Evolutionary conservation across 92 coral and sea anemone genomes (phyloP), one percentile per base, ranked within the genome.

Genomic region (Meandrina meandrites): DNA sequence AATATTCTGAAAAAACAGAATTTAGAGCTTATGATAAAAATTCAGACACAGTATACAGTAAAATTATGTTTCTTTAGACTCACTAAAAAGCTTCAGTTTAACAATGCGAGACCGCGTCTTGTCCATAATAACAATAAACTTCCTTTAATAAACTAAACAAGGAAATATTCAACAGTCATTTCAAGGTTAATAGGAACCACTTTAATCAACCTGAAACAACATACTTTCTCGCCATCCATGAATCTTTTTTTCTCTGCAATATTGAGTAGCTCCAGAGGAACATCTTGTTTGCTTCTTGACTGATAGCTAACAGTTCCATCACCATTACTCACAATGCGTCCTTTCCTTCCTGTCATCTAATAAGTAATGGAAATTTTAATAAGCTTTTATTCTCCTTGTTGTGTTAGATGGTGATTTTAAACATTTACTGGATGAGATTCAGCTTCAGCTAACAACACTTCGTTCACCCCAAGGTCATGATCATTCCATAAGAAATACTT

Each of bases 341-440:
- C 98, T 84, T 97, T 97, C 14, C 99, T 98, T 66, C 99, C 99
- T 2, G 99, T 97, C 99, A 97, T 97, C 99, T 96, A 74, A 50
- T 47, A 28, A 76, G 51, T 34, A 21, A 16, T n/a, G 32, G 54
- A 54, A 21, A 70, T 22, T 28, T 1, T 24, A 17, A 67, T 79
- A 8, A 58, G 60, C 53, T 48, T 48, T 58, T 30, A 73, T 37
- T 67, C 51, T 11, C n/a, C 67, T 21, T 22, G 28, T 22, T 60
- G 27, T 60, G 11, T 22, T 8, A 19, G 7, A 3, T 57, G 64
- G n/a, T 57, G 22, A 57, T 18, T 57, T 17, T 15, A 3, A 57
- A 18, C 19, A 19, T n/a, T n/a, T n/a, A n/a, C n/a, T n/a, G n/a
- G n/a, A n/a, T n/a, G n/a, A n/a, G n/a, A n/a, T n/a, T n/a, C n/a